Base-by-base conservation (phyloP, 2,797 vertebrate genomes). In the Acanthurus lineatus region DNA sequence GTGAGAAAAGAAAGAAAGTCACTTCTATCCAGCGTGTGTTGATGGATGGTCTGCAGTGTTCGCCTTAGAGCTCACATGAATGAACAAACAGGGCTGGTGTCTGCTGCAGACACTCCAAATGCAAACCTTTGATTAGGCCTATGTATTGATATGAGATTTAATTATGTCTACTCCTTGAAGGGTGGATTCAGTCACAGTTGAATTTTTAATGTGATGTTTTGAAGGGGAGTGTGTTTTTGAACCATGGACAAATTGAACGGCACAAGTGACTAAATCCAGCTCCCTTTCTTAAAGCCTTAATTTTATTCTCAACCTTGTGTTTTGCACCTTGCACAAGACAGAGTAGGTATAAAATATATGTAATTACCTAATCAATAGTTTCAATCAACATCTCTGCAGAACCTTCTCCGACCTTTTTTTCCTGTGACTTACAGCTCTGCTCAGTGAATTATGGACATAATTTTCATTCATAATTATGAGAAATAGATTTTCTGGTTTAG, bases 391-490 rank as follows among this genome's bases (percentile, higher is more conserved):
- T 73, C 48, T 38, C 77, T 60, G 61, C 70, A 79, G 71, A 77
- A 71, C 68, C 61, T 76, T 59, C 49, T 69, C 58, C 10, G 12
- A 81, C 82, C 70, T 89, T 84, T 35, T 35, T 86, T 81, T 48
- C 57, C 69, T 77, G 64, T 60, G 66, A 81, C 72, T 89, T 69
- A 38, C 54, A 58, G 77, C 77, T 74, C 70, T 51, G 68, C 70
- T 83, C 63, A 79, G 83, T 82, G 62, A 85, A 86, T 90, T 89
- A 86, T 85, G 68, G 88, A 85, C 80, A 81, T 82, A 9, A 86
- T 90, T 91, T 86, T 85, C 73, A 77, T 77, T 83, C 80, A 77
- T 88, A 90, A 92, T 92, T 91, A 88, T 86, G 85, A 90, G 47
- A 68, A 83, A 90, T 92, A 53, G 86, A 90, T 92, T 88, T 90